These are phyloP conservation scores for Drosophila parthenogenetica DNA, from an alignment of 2,888 invertebrate species.

Conservation along the genomic window DNA sequence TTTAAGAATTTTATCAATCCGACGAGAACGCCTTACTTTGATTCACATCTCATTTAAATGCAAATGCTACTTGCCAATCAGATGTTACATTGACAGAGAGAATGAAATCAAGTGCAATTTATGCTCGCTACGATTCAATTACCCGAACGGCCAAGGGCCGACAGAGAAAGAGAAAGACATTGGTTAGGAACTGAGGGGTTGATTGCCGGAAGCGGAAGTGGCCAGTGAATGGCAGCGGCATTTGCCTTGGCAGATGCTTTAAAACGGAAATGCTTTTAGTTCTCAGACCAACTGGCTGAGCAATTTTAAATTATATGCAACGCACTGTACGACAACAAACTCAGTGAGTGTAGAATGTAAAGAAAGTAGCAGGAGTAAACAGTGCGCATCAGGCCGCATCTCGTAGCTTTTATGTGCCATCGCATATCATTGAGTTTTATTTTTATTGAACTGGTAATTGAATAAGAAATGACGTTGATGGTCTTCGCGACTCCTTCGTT, in stretches of 20 bases:
- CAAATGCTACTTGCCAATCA: slow-evolving; percentile 64
- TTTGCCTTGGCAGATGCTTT: slow-evolving; percentile 38
- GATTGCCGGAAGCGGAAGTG: slow-evolving; percentile 53
- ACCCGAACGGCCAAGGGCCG: slow-evolving; percentile 17
- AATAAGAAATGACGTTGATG: slow-evolving; percentile 73
- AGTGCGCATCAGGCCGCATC: slow-evolving; percentile 20
- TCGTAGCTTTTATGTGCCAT: slow-evolving; percentile 53
- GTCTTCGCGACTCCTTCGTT: slow-evolving; percentile 37
- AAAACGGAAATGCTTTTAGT: slow-evolving; percentile 49
- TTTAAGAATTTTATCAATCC: slow-evolving; percentile 27
- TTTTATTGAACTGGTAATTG: slow-evolving; percentile 77
- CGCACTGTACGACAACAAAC: slow-evolving; percentile 23
- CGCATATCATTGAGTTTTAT: slow-evolving; percentile 73
- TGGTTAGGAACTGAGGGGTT: background rate
- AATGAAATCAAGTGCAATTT: slow-evolving; percentile 68
- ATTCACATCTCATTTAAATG: slow-evolving; percentile 59
- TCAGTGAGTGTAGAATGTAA: too few species aligned
- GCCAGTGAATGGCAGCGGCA: slow-evolving; percentile 28
- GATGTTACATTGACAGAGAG: slow-evolving; percentile 37
- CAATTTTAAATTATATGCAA: slow-evolving; percentile 50
- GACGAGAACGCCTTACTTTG: slow-evolving; percentile 2
- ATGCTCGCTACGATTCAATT: slow-evolving; percentile 62
- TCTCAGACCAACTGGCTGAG: slow-evolving; percentile 23
- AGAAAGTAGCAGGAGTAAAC: background rate
- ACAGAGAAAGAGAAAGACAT: too few species aligned